These are phyloP conservation scores for Sericinus montela DNA, from an alignment of 2,888 invertebrate genomes.

Conservation along the genomic window DNA sequence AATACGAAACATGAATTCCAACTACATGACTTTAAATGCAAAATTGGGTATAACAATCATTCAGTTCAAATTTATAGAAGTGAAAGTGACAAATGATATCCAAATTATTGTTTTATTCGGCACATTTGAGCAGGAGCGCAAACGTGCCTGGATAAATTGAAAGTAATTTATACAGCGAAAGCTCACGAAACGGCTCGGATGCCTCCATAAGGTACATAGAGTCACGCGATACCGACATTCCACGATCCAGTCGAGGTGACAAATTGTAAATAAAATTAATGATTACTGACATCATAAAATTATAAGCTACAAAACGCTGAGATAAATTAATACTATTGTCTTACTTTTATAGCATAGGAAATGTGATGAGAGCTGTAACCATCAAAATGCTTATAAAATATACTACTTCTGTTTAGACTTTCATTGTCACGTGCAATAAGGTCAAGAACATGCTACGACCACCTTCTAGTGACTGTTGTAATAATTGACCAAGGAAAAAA, in stretches of 20 bases:
- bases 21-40: too few species aligned
- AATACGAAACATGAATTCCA: too few species aligned
- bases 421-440: too few species aligned
- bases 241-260: slow-evolving; percentile 63
- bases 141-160: slow-evolving; percentile 48
- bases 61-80: slow-evolving; percentile 31
- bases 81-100: slow-evolving; percentile 41
- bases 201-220: slow-evolving; percentile 40
- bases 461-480: too few species aligned
- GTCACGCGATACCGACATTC: slow-evolving; percentile 73
- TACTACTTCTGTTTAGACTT: too few species aligned
- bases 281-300: slow-evolving; percentile 54
- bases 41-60: too few species aligned
- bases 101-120: slow-evolving; percentile 58
- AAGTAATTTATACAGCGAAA: slow-evolving; percentile 67
- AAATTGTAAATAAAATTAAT: slow-evolving; percentile 73
- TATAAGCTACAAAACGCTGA: slow-evolving; percentile 42
- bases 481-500: too few species aligned
- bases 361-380: too few species aligned
- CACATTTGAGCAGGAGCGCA: slow-evolving; percentile 45
- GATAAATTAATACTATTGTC: background rate
- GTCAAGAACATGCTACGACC: too few species aligned
- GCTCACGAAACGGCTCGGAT: slow-evolving; percentile 57
- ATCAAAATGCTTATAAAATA: too few species aligned
- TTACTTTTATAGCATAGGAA: too few species aligned